A percentile compares a stretch with the other conserved stretches of the same genome.
Conservation (phyloP, 2,888 invertebrate species). For the Drosophila formosana region DNA sequence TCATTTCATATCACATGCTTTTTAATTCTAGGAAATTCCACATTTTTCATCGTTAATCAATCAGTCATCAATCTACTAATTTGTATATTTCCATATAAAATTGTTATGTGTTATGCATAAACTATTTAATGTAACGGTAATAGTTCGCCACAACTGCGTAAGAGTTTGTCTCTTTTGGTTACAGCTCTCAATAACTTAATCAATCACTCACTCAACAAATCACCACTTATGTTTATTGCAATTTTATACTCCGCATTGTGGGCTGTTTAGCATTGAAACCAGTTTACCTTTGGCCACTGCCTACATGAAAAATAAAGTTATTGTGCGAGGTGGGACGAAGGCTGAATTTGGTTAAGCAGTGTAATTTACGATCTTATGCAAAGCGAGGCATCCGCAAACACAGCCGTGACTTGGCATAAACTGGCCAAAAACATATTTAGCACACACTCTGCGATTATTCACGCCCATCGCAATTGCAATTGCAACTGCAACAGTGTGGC, state of each 20-base stretch:
- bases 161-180: background rate
- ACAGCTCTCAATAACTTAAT: background rate
- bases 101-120: too few relatives aligned
- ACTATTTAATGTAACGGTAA: too few relatives aligned
- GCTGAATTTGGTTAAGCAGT: conserved; percentile 56
- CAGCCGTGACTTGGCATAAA: conserved; percentile 57
- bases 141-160: background rate
- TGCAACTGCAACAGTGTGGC: conserved; percentile 26
- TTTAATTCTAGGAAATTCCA: too few relatives aligned
- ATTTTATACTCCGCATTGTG: background rate
- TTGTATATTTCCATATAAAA: too few relatives aligned
- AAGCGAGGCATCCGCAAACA: conserved; percentile 34
- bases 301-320: conserved; percentile 4
- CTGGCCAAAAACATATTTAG: conserved; percentile 31
- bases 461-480: conserved; percentile 19
- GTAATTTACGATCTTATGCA: conserved; percentile 71
- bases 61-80: too few relatives aligned
- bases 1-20: too few relatives aligned
- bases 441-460: conserved; percentile 10
- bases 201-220: conserved; percentile 3
- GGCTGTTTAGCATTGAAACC: conserved; percentile 6
- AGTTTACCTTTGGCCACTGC: background rate
- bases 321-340: conserved; percentile 6
- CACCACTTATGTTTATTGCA: background rate
- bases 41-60: too few relatives aligned